Evolutionary conservation across 1,140 invertebrate species (phyloP).

Genomic region (Drosophila saltans): DNA sequence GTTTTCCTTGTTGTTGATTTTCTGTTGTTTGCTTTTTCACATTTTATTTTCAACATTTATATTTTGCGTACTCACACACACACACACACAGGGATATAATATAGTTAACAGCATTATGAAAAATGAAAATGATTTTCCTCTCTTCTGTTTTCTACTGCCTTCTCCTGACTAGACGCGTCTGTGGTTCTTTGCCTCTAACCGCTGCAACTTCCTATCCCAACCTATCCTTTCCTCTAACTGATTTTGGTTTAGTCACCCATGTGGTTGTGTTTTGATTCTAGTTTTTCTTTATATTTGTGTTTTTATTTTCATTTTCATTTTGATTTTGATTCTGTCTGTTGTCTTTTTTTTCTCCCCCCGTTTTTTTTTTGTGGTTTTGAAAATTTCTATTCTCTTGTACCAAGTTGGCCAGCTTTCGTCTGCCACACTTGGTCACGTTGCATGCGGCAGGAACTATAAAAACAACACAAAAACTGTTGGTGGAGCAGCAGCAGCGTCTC

Average conservation of each 20-base stretch:
- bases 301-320: slow-evolving; percentile 22
- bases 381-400: slow-evolving; percentile 22
- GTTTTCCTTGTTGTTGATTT: slow-evolving; percentile 71
- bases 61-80: slow-evolving; percentile 63
- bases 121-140: slow-evolving; percentile 63
- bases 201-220: too few relatives aligned
- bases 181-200: slow-evolving; percentile 41
- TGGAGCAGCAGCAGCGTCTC: slow-evolving; percentile 19
- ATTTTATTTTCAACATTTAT: slow-evolving; percentile 82
- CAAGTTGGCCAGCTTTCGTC: slow-evolving; percentile 4
- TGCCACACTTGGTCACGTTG: slow-evolving; percentile 72
- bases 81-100: slow-evolving; percentile 25
- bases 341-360: slow-evolving; percentile 15
- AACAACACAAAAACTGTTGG: slow-evolving; percentile 23
- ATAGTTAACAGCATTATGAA: slow-evolving; percentile 75
- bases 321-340: slow-evolving; percentile 28
- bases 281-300: slow-evolving; percentile 24
- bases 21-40: slow-evolving; percentile 79
- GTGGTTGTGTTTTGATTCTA: slow-evolving; percentile 32
- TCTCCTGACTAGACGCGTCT: slow-evolving; percentile 65
- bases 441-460: slow-evolving; percentile 22
- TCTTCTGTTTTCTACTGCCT: slow-evolving; percentile 9
- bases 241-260: slow-evolving; percentile 30
- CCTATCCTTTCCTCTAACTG: slow-evolving; percentile 22
- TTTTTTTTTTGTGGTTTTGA: slow-evolving; percentile 26